Base-by-base conservation (phyloP, 1,140 invertebrate genomes). In the Marisa cornuarietis region DNA sequence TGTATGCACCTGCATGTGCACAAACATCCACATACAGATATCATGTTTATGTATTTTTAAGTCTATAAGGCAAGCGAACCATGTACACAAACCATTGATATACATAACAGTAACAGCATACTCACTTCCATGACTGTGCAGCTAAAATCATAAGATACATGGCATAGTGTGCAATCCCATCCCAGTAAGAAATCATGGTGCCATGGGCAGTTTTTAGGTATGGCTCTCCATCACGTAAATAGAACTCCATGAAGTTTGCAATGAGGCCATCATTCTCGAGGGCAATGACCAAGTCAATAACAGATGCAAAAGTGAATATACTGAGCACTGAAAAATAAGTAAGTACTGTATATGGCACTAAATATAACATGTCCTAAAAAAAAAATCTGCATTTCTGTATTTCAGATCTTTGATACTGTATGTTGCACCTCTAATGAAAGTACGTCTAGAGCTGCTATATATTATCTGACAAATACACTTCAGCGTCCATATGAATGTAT, bases 201-300 rank as follows among this genome's bases (percentile, higher is more conserved):
- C 90, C 89, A 82, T 90, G 85, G 11, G 88, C 84, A n/a, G 88
- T 89, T 22, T 81, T 82, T 0, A 90, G 82, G 76, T 90, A 90
- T 26, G 88, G 89, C 72, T 90, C 90, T 10, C 90, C 90, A 51
- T 90, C 84, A 24, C 82, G 76, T 71, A 90, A 72, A 74, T 90
- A 90, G 63, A 86, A 86, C 7, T 82, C 82, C 85, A 90, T 87
- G 75, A 90, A 90, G 31, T 87, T 85, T 9, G 79, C 81, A 65
- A 90, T 84, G 49, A 87, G 78, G 2, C 87, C 87, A 85, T 90
- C 89, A 73, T 86, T 85, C 72, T 90, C 90, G 65, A 90, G 75
- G 16, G 82, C 87, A 82, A 90, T 86, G 31, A 89, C 82, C 42
- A 90, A 62, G 78, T 89, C 87, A 74, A 89, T 82, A 24, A 87